A percentile compares a stretch with the other conserved stretches of the same genome.
Conservation (phyloP, 2,888 invertebrate genomes). For the Taphrorychus bicolor region DNA sequence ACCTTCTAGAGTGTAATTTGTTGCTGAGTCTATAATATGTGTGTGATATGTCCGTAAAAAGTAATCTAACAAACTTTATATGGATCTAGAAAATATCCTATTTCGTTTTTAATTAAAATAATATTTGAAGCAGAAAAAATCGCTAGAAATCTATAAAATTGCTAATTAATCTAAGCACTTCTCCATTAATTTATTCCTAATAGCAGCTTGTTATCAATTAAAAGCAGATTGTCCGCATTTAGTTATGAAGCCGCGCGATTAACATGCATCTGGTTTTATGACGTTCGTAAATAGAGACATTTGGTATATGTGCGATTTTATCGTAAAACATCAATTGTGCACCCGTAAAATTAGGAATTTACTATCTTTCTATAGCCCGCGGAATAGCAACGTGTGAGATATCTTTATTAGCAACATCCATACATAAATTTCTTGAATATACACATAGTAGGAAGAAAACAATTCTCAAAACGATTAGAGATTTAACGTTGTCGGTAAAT, state of each 20-base stretch:
- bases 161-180: constrained; percentile 4
- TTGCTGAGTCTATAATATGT: too few species aligned
- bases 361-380: not conserved
- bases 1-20: too few species aligned
- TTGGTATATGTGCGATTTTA: not conserved
- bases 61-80: too few species aligned
- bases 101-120: not conserved
- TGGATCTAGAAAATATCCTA: not conserved
- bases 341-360: not conserved
- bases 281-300: constrained; percentile 4
- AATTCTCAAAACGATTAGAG: not conserved
- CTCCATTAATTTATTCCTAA: constrained; percentile 3
- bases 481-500: constrained; percentile 1
- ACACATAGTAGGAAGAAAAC: too few species aligned
- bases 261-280: constrained; percentile 5
- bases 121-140: not conserved
- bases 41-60: too few species aligned
- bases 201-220: constrained; percentile 10
- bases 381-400: too few species aligned
- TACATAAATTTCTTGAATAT: too few species aligned
- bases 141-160: not conserved
- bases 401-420: too few species aligned
- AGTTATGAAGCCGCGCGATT: not conserved
- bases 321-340: not conserved
- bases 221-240: constrained; percentile 5